Evolutionary conservation across 2,113 vertebrate genomes (phyloP), one percentile per base, ranked within the genome.

Genomic region (Chunga burmeisteri): DNA sequence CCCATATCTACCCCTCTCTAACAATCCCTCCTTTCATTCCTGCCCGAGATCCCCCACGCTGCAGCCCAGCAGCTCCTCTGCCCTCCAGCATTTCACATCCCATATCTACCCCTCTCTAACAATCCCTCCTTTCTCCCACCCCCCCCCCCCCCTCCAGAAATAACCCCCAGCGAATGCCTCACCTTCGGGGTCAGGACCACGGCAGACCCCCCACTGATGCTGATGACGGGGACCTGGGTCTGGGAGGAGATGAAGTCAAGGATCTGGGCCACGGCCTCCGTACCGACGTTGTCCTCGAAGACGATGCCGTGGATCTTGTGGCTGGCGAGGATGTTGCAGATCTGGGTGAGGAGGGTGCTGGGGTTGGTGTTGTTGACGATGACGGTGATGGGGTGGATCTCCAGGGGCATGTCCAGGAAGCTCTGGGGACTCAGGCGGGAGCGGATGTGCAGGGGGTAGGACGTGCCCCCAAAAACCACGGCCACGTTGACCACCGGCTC

Each of bases 231-330:
- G 90, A 99, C 98, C 10, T 98, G 98, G 5, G 99, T 99, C 98
- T 99, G 99, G 52, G 99, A 99, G 67, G 99, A 99, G 97, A 99
- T 97, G 95, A 99, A 99, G 98, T 99, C 99, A 68, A 99, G 98
- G 94, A 99, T 99, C 97, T 99, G 99, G 56, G 99, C 99, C 97
- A 99, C 99, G 0, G 98, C 99, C 72, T 99, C 99, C 0, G 98
- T 99, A 89, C 98, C 99, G 10, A 99, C 98, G 38, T 99, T 99
- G 87, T 99, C 99, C 96, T 99, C 99, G 13, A 99, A 99, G 93
- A 99, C 97, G 8, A 99, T 98, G 42, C 99, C 99, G 4, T 99
- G 99, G 93, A 99, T 98, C 32, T 94, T 99, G 93, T 99, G 98
- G 3, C 97, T 97, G 6, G 98, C 98, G 38, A 99, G 99, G 77